Percentiles rank a stretch among this genome's conserved stretches.
Evolutionary conservation across 2,797 vertebrate genomes (phyloP).

Genomic region (Sylvilagus floridanus): DNA sequence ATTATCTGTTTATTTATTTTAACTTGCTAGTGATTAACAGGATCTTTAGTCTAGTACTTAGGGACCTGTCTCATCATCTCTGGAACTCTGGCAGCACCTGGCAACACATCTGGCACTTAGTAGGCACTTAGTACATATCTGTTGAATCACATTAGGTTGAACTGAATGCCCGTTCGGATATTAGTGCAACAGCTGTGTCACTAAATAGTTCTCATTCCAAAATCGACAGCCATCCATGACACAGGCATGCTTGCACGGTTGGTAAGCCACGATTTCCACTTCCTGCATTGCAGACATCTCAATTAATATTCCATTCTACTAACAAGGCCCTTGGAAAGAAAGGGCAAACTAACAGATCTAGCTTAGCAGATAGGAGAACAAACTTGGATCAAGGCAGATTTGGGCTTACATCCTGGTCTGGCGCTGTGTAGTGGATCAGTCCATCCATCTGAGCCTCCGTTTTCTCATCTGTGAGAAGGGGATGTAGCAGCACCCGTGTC

Average conservation of each 20-base stretch:
- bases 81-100: constrained; percentile 31
- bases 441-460: neutral
- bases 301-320: constrained; percentile 24
- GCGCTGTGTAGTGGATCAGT: neutral
- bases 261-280: constrained; percentile 44
- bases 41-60: constrained; percentile 4
- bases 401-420: neutral
- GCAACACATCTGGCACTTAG: neutral
- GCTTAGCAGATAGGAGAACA: neutral
- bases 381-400: neutral
- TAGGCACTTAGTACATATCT: neutral
- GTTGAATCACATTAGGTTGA: constrained; percentile 48
- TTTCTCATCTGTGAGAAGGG: constrained; percentile 6
- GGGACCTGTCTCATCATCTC: neutral
- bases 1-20: constrained; percentile 15
- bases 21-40: neutral
- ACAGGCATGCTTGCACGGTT: constrained; percentile 41
- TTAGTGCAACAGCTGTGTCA: constrained; percentile 56
- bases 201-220: constrained; percentile 73
- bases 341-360: constrained; percentile 16
- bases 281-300: constrained; percentile 57
- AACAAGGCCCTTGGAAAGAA: constrained; percentile 51
- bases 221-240: constrained; percentile 54
- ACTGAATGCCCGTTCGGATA: constrained; percentile 3
- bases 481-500: neutral